phyloP scores from a whole-genome alignment of 2,888 invertebrate species.

The Drosophila subsilvestris region DNA sequence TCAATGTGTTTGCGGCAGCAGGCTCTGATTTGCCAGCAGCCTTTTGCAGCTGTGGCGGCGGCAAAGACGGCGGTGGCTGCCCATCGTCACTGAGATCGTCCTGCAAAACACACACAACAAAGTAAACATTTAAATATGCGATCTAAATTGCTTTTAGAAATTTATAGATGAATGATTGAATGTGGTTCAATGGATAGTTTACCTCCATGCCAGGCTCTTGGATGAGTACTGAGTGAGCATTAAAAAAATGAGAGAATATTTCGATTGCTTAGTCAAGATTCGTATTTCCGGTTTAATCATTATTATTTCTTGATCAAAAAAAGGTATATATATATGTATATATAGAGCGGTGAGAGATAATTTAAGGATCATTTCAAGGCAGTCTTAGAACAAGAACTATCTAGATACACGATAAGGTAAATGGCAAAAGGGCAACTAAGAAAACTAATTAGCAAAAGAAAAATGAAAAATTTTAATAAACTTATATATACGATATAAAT shows the following conservation, averaged over 20 bases:
- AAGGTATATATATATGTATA: constrained; percentile 15
- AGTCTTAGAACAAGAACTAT: constrained; percentile 41
- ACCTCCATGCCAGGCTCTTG: constrained; percentile 83
- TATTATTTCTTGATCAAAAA: constrained; percentile 29
- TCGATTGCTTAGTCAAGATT: constrained; percentile 42
- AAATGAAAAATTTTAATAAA: not conserved
- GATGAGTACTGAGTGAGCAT: constrained; percentile 81
- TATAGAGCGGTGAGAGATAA: constrained; percentile 52
- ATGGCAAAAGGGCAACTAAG: not conserved
- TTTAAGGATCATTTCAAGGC: constrained; percentile 41
- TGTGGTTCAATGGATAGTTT: constrained; percentile 48
- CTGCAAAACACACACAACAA: constrained; percentile 55
- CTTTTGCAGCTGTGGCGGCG: constrained; percentile 70
- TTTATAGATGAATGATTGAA: not conserved
- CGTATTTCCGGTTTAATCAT: not conserved
- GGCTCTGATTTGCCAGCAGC: constrained; percentile 17
- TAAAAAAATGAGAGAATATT: constrained; percentile 66
- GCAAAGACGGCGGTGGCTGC: constrained; percentile 77
- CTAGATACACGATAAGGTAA: constrained; percentile 27
- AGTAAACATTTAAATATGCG: not conserved
- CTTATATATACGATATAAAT: not conserved
- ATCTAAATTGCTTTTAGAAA: not conserved
- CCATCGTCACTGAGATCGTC: constrained; percentile 81
- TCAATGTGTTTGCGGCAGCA: constrained; percentile 85
- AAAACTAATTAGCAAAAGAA: constrained; percentile 12